Evolutionary conservation across 2,888 invertebrate genomes (phyloP).

Genomic region (Apodemia duryi): DNA sequence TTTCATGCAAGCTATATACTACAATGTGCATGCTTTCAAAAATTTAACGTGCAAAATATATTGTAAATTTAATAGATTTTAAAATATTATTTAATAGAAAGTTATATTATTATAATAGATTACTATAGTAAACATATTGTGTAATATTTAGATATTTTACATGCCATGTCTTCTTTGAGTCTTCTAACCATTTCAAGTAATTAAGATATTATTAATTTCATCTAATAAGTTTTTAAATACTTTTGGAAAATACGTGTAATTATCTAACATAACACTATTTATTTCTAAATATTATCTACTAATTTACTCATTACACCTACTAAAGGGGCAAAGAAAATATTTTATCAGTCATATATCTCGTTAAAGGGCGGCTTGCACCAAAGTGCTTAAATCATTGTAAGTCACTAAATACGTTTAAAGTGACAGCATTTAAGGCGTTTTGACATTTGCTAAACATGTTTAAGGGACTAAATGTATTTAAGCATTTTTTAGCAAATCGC

Average conservation of each 20-base stretch:
- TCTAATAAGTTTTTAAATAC: background rate
- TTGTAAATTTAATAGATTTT: conserved; percentile 30
- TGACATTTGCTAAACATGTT: no score
- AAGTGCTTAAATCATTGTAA: no score
- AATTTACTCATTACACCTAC: background rate
- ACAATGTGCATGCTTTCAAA: conserved; percentile 63
- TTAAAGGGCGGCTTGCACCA: no score
- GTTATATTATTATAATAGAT: conserved; percentile 29
- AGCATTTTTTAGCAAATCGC: no score
- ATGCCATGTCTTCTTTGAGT: background rate
- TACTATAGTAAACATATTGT: conserved; percentile 16
- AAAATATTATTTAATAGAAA: conserved; percentile 18
- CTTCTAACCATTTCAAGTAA: background rate
- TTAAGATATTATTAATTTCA: background rate
- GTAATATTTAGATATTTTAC: background rate
- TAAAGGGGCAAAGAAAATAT: background rate
- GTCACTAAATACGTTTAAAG: no score
- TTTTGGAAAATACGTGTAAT: background rate
- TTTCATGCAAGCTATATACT: conserved; percentile 73
- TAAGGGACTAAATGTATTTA: no score
- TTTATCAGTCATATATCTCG: background rate
- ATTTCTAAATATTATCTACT: background rate
- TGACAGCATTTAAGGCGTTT: no score
- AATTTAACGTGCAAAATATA: conserved; percentile 45
- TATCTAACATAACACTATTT: conserved; percentile 2